These are phyloP conservation scores for Crotalus horridus DNA, from an alignment of 2,113 vertebrate genomes.

Conservation along the genomic window DNA sequence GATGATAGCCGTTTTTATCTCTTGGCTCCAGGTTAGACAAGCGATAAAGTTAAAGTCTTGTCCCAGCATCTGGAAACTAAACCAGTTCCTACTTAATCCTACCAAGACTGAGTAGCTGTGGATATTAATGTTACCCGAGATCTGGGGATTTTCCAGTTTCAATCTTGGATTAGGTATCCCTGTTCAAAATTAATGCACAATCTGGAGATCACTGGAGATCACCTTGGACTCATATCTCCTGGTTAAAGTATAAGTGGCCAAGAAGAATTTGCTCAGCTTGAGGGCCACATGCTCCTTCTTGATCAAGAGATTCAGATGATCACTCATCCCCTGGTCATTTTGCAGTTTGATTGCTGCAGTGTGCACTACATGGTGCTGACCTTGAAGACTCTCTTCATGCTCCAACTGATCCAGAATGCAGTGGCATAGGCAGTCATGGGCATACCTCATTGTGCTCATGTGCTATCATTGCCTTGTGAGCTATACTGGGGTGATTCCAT, in stretches of 20 bases:
- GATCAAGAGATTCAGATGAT: not conserved
- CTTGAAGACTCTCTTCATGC: not conserved
- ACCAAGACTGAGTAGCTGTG: not conserved
- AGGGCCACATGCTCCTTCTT: not conserved
- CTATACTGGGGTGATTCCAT: not conserved
- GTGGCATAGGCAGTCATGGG: not conserved
- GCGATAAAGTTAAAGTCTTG: not conserved
- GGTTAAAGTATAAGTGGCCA: not conserved
- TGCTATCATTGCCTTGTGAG: not conserved
- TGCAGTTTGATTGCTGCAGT: not conserved
- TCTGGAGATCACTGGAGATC: not conserved
- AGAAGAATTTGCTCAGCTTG: not conserved
- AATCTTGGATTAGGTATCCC: not conserved
- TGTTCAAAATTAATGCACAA: not conserved
- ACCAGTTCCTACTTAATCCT: not conserved
- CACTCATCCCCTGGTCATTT: not conserved
- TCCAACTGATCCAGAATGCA: not conserved
- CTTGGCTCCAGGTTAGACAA: not conserved
- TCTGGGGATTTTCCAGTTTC: not conserved
- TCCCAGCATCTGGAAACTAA: not conserved
- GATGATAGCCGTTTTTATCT: not conserved
- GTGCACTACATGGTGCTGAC: not conserved
- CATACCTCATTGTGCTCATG: not conserved
- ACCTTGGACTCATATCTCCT: not conserved
- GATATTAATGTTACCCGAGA: not conserved